phyloP scores from a whole-genome alignment of 2,888 invertebrate species.

The Hirudinaria manillensis region DNA sequence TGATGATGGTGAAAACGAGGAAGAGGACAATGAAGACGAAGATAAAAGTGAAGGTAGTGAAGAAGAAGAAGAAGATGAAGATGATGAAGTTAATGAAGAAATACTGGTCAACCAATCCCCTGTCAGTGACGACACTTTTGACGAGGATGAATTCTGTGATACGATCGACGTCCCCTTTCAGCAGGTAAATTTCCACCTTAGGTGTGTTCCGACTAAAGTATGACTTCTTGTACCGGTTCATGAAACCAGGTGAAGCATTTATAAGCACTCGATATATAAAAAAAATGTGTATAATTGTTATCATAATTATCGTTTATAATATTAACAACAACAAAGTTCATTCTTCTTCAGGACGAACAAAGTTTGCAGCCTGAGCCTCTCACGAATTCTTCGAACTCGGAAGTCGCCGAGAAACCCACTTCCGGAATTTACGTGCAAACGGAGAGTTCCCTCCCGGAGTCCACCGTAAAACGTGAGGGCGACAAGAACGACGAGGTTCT shows the following conservation, averaged over 20 bases:
- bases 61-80: background rate
- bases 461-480: background rate
- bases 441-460: background rate
- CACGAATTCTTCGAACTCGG: too few species aligned
- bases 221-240: background rate
- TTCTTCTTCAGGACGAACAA: too few species aligned
- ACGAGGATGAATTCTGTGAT: slow-evolving; percentile 22
- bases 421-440: background rate
- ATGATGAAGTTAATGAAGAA: background rate
- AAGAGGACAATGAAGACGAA: slow-evolving; percentile 1
- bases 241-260: background rate
- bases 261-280: too few species aligned
- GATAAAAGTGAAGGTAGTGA: background rate
- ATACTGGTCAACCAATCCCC: background rate
- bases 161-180: slow-evolving; percentile 8
- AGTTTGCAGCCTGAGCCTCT: too few species aligned
- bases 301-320: too few species aligned
- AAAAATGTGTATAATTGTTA: too few species aligned
- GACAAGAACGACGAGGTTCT: background rate
- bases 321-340: too few species aligned
- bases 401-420: too few species aligned
- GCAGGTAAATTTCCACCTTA: background rate
- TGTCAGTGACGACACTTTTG: background rate
- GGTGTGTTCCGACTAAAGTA: background rate
- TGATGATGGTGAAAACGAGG: slow-evolving; percentile 10